Base-by-base conservation (phyloP, 2,888 invertebrate genomes). In the Heliconius ismenius region DNA sequence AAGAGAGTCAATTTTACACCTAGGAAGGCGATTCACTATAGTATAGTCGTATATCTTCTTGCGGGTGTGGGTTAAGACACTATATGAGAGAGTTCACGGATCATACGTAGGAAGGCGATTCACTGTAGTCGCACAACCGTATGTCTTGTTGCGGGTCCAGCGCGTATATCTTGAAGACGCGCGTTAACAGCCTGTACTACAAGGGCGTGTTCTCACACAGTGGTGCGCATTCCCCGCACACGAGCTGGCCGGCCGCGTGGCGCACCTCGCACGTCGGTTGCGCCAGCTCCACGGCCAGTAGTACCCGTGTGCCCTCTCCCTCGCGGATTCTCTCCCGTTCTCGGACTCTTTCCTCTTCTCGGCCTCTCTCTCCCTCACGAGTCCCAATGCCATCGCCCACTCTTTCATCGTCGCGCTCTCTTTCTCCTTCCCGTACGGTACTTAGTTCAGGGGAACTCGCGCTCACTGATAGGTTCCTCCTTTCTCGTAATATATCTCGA, bases 151-250 rank as follows among this genome's bases (percentile, higher is more conserved):
- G 83, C 83, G 89, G 89, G 72, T 91, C 86, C 82, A 95, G 86
- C 80, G 93, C 90, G 88, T 94, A 95, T 81, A 94, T 87, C 84
- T 92, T 92, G 81, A 92, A 91, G 73, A 94, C 94, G 86, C 93
- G 93, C 89, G 94, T 93, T 82, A 92, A 84, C 77, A 92, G 92
- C 90, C 91, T 88, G 86, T 91, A 93, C 93, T 92, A 93, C 93
- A 90, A 91, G 83, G 89, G 91, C 83, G 89, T 84, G 79, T 82
- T 83, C 83, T 84, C 88, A 83, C 88, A 87, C 78, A 87, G 83
- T 62, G 82, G 79, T 76, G 84, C 86, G 84, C 90, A 88, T 82
- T 87, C 88, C 64, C 86, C 87, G 84, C 90, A 88, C 81, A 84
- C 86, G 60, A 84, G 79, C 83, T 86, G 86, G 21, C 86, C 87